Conservation (phyloP, 2,113 vertebrate species). For the Mus spicilegus region DNA sequence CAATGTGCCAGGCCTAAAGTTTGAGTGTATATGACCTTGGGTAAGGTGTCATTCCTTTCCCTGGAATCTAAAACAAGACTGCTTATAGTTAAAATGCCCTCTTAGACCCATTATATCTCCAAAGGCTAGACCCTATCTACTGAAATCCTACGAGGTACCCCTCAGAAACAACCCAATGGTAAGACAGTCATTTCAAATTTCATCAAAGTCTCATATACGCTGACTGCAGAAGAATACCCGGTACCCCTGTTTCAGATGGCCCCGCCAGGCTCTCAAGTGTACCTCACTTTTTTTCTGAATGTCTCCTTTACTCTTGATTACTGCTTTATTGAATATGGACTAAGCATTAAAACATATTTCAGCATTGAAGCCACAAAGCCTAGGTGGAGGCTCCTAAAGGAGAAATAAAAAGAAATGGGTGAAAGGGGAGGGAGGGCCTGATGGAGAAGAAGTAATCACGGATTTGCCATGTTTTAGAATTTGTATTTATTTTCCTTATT, state of each 20-base stretch:
- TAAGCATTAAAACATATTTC: background rate
- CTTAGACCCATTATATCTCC: no score
- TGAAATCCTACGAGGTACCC: background rate
- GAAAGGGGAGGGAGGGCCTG: accelerated
- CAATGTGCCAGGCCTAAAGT: background rate
- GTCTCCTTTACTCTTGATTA: background rate
- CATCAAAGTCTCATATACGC: background rate
- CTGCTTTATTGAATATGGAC: background rate
- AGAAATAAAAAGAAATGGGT: background rate
- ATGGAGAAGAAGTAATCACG: background rate
- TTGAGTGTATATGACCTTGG: background rate
- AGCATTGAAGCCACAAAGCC: background rate
- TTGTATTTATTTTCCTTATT: background rate
- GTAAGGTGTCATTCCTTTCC: background rate
- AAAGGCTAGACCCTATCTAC: background rate
- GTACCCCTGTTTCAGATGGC: background rate
- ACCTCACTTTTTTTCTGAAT: background rate
- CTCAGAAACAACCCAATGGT: background rate
- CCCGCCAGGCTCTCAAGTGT: background rate
- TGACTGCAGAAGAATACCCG: background rate
- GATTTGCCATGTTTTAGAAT: background rate
- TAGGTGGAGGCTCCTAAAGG: no score
- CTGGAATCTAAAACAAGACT: background rate
- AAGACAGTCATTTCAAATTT: background rate
- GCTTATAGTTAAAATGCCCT: background rate